Base-by-base conservation (phyloP, 1,140 invertebrate genomes). In the Leptestheria dahalacensis region DNA sequence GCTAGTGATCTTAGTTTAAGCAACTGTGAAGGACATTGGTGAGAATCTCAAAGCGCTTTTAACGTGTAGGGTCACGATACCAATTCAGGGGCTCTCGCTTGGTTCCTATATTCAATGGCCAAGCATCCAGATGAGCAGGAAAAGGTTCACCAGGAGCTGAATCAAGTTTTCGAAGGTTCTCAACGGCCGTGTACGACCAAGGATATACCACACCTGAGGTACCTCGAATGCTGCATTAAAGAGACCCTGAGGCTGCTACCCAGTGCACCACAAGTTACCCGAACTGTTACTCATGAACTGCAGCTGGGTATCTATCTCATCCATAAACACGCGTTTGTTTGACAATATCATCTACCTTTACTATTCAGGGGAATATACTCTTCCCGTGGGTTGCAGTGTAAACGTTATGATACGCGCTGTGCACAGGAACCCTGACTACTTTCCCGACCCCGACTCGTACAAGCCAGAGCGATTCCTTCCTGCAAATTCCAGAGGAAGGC, bases 391-490 rank as follows among this genome's bases (percentile, higher is more conserved):
- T 1, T 69, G 73, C 1, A 68, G 70, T 0, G 50, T 77, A 0
- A 53, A 73, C 1, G 56, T 82, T 1, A 68, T 75, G 53, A 73
- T 79, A 3, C 75, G 76, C 20, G 72, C 77, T 53, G 70, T 84
- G 54, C 84, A 88, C 61, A 73, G 79, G 66, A 76, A 86, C 69
- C 76, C 80, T 1, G 72, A 82, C 33, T 73, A 78, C 46, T 91
- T 81, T 67, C 78, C 84, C 26, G 77, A 91, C 66, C 87, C 88
- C 0, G 71, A 84, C 12, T 73, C 70, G 3, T 91, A 87, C 66
- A 73, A 82, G 66, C 88, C 88, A 0, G 85, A 90, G 20, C 74
- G 86, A 65, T 91, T 90, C 71, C 67, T 79, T 11, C 75, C 78
- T 0, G 77, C 79, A 53, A 77, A 78, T 47, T 50, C 66, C 1